A percentile compares a stretch with the other conserved stretches of the same genome.
phyloP scores from a whole-genome alignment of 2,113 vertebrate species.

The Plotosus lineatus region DNA sequence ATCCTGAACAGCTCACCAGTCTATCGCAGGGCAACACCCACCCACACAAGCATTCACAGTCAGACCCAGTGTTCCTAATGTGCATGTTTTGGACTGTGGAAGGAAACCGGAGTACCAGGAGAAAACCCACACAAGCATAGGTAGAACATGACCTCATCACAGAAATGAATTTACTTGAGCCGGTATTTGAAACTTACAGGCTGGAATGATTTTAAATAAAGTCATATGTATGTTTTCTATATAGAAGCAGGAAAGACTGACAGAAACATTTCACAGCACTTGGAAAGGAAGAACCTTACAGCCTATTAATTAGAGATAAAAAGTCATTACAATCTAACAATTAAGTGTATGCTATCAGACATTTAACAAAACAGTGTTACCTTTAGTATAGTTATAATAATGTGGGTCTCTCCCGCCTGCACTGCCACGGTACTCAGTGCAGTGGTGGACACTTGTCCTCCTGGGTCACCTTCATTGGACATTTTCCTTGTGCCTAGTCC shows the following conservation, averaged over 20 bases:
- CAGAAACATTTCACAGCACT: neutral
- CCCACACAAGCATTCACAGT: no score
- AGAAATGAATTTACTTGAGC: no score
- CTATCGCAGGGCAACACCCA: no score
- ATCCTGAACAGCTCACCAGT: no score
- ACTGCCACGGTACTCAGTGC: constrained; percentile 82
- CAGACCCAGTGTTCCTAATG: no score
- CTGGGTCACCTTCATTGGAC: constrained; percentile 65
- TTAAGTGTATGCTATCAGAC: neutral
- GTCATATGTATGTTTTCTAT: neutral
- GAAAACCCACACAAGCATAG: no score
- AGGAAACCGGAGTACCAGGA: no score
- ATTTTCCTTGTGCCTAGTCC: constrained; percentile 58
- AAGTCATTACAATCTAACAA: neutral
- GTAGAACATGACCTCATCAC: no score
- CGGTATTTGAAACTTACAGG: no score
- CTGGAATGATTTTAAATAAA: neutral
- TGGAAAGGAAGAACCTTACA: no score
- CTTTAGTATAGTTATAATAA: constrained; percentile 82
- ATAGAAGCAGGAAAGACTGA: no score
- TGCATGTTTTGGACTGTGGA: no score
- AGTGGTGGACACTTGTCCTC: constrained; percentile 72
- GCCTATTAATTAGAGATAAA: neutral
- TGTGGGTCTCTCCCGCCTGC: constrained; percentile 78
- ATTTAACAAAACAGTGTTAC: constrained; percentile 63